Evolutionary conservation across 2,113 vertebrate genomes (phyloP).

Genomic region (Neogobius melanostomus): DNA sequence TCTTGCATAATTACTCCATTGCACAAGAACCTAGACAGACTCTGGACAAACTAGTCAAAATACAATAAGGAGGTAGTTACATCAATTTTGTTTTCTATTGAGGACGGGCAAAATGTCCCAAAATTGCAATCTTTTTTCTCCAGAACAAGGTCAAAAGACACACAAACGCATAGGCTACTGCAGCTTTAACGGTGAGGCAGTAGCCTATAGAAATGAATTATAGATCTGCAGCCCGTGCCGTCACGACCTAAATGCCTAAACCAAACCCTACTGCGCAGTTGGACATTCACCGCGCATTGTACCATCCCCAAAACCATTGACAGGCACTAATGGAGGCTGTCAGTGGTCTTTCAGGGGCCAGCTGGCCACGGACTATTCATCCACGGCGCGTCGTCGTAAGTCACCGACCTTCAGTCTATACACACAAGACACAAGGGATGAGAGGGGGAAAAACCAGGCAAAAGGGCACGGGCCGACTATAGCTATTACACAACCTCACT

Average conservation of each 20-base stretch:
- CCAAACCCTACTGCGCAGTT: too few relatives aligned
- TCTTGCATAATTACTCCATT: too few relatives aligned
- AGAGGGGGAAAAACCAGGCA: not conserved
- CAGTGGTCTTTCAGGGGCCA: not conserved
- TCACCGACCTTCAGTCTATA: not conserved
- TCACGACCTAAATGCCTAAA: not conserved
- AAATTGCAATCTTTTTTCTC: not conserved
- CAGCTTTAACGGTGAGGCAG: not conserved
- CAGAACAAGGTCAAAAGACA: not conserved
- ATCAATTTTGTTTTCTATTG: too few relatives aligned
- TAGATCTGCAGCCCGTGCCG: not conserved
- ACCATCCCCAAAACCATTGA: not conserved
- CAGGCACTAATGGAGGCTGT: not conserved
- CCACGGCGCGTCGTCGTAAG: constrained; percentile 27
- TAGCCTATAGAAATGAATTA: not conserved
- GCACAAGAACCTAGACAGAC: too few relatives aligned
- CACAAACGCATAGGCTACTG: not conserved
- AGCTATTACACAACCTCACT: not conserved
- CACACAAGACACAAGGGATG: not conserved
- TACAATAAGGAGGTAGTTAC: too few relatives aligned
- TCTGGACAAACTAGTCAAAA: too few relatives aligned
- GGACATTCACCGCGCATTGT: not conserved
- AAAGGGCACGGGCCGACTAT: constrained; percentile 12
- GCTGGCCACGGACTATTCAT: not conserved
- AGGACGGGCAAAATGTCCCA: not conserved